These are phyloP conservation scores for Macrotus californicus DNA, from an alignment of 2,113 vertebrate genomes.

Conservation along the genomic window DNA sequence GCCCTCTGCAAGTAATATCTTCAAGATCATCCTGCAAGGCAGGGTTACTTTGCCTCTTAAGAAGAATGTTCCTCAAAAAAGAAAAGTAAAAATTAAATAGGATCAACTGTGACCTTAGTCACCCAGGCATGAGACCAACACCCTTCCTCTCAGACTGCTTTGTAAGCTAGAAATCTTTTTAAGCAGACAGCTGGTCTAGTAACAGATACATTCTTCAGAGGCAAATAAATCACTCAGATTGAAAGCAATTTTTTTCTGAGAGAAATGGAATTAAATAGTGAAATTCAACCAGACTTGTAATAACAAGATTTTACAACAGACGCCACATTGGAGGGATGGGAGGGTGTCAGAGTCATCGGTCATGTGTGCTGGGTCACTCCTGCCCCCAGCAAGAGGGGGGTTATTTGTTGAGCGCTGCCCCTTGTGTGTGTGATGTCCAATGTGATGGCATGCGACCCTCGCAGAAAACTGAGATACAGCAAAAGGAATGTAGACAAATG, in stretches of 20 bases:
- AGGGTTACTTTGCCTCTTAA: neutral
- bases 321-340: neutral
- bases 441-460: neutral
- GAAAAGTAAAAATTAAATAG: neutral
- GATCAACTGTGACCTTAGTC: neutral
- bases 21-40: neutral
- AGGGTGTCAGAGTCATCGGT: too few species aligned
- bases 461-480: neutral
- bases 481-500: slow-evolving; percentile 36
- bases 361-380: neutral
- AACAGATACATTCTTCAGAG: neutral
- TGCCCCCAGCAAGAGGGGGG: neutral
- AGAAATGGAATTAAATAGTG: slow-evolving; percentile 35
- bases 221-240: slow-evolving; percentile 12
- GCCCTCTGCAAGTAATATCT: neutral
- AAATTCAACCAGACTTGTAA: slow-evolving; percentile 39
- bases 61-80: neutral
- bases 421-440: slow-evolving; percentile 20
- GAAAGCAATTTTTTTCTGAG: slow-evolving; percentile 53
- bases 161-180: slow-evolving; percentile 16
- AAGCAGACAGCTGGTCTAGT: neutral
- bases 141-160: neutral
- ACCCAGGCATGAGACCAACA: neutral
- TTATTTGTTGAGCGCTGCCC: slow-evolving; percentile 50
- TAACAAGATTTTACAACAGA: slow-evolving; percentile 45